Base-by-base conservation (phyloP, 2,888 invertebrate species). In the Venusia cambrica region DNA sequence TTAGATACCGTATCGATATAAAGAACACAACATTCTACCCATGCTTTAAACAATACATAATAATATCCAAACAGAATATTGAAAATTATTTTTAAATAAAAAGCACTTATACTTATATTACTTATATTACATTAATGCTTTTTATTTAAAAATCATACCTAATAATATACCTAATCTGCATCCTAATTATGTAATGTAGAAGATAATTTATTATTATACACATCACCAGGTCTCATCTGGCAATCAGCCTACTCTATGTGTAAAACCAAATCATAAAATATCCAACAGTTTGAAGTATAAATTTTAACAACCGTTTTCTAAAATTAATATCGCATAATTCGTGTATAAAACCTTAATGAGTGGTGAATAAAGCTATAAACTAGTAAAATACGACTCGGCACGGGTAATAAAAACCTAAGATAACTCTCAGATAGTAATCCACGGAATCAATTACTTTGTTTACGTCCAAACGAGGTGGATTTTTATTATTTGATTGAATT, bases 291-390 rank as follows among this genome's bases (percentile, higher is more conserved):
- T 49, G 45, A 51, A 45, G 54, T 59, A 70, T 79, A 79, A 77
- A 79, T 70, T 68, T 22, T 62, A 57, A 69, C 57, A 60, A 61
- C 62, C 70, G 69, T 77, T 79, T 77, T 80, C 75, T 76, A 76
- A 79, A 73, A 80, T 81, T 80, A 80, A 79, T 83, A 79, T 69
- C 69, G 74, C 73, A 76, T 83, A 78, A 77, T 73, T 70, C 65
- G 67, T 67, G 71, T 72, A 76, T 79, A 75, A 79, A 80, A 73
- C 73, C 67, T 73, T 80, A 81, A 83, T 81, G 79, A 79, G 76
- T 71, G 71, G 72, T 65, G 76, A 79, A 83, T 83, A 83, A 73
- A 81, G 79, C 72, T 57, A 80, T 83, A 81, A 79, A 80, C 55
- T 37, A 41, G 45, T 62, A 63, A 80, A 79, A 80, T 83, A 81